Percentiles rank a stretch among this genome's conserved stretches.
Conservation (phyloP, 1,140 invertebrate genomes). For the Pseudomyrmex cubaensis region DNA sequence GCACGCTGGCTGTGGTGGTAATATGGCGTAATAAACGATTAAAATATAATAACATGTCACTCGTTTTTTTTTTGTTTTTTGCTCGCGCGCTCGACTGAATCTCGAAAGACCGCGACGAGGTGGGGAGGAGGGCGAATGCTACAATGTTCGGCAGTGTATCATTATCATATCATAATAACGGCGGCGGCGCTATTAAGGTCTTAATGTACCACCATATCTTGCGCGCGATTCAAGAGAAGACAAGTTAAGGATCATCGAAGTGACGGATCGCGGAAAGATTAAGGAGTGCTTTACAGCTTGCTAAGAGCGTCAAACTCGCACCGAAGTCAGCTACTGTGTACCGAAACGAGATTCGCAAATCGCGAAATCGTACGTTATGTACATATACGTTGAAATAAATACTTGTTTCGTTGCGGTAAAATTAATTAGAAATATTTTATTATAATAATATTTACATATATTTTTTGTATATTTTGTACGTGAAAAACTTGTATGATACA, state of each 20-base stretch:
- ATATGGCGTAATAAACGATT: constrained; percentile 52
- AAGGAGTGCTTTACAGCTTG: constrained; percentile 58
- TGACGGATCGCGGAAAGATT: constrained; percentile 68
- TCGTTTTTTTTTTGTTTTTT: not conserved
- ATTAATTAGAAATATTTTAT: not conserved
- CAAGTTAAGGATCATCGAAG: constrained; percentile 48
- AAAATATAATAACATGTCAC: constrained; percentile 60
- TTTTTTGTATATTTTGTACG: not conserved
- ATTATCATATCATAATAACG: constrained; percentile 79
- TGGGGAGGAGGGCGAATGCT: constrained; percentile 43
- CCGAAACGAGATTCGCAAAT: not conserved
- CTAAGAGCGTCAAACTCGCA: constrained; percentile 46
- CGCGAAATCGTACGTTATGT: not conserved
- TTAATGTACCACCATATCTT: constrained; percentile 70
- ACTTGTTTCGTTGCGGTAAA: not conserved
- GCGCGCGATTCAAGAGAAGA: constrained; percentile 51
- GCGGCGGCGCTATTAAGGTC: constrained; percentile 75
- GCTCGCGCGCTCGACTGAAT: constrained; percentile 28
- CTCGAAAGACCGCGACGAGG: constrained; percentile 6
- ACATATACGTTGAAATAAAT: not conserved
- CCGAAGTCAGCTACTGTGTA: constrained; percentile 28
- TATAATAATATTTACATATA: too few relatives aligned
- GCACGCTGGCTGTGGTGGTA: constrained; percentile 30
- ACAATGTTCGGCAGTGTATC: constrained; percentile 69
- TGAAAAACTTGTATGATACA: not conserved